Base-by-base conservation (phyloP, 2,113 vertebrate genomes). In the Tragelaphus scriptus region DNA sequence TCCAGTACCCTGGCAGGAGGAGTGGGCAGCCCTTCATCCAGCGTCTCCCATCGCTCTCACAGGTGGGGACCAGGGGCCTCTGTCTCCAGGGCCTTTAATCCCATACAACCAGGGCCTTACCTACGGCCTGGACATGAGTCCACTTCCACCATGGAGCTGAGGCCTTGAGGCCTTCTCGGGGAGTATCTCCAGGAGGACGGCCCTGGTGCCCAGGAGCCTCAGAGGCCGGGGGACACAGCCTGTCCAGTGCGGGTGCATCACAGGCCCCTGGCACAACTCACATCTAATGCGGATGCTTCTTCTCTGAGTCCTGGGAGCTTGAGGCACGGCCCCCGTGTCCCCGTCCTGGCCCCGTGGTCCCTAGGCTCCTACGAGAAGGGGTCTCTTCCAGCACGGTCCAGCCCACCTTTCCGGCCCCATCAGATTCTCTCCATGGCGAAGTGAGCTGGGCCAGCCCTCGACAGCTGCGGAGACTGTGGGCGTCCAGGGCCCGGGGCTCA, bases 161-260 rank as follows among this genome's bases (percentile, higher is more conserved):
- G 80, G 12, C 51, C 30, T 44, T 5, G 28, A n/a, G 55, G 61
- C 44, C 32, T 8, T 32, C 49, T 5, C 1, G 1, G 58, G 28
- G 6, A 55, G 53, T 11, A 23, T n/a, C 77, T 85, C 56, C 25
- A 11, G 56, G 2, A 28, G 47, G 17, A 68, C 0, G 30, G 12
- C 3, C 19, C 17, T 6, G 58, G 53, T 1, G 44, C 79, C 28
- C 23, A 16, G 61, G 53, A 14, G 21, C 7, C 49, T 19, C 8
- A 1, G 88, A 30, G 28, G 28, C 2, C 53, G 10, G 21, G 30
- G 58, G 30, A 3, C 28, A 16, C 23, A 36, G 71, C 16, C 10
- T 2, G 30, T 19, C 13, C 36, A 5, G 40, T 0, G 0, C 1
- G 16, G 28, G n/a, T 12, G 6, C 0, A 2, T 44, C 65, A 4